Evolutionary conservation across 2,113 vertebrate genomes (phyloP).

Genomic region (Pluvianellus socialis): DNA sequence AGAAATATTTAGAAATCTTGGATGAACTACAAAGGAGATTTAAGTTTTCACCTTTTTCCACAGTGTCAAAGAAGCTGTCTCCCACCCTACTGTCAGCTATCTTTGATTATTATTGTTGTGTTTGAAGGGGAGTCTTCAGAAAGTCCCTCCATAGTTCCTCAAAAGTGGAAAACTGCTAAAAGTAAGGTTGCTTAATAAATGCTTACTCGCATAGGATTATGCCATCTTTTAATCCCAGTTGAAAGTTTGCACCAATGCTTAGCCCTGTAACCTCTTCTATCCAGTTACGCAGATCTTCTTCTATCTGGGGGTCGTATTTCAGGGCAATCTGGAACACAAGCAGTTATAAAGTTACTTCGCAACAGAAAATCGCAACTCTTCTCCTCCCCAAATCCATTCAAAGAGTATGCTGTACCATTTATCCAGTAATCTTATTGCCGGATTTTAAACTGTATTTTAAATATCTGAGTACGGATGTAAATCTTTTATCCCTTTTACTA

Average conservation of each 20-base stretch:
- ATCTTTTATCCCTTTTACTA: not conserved
- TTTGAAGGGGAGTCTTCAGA: not conserved
- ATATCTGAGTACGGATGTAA: not conserved
- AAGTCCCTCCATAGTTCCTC: not conserved
- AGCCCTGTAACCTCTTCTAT: slow-evolving; percentile 94
- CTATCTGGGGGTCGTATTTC: slow-evolving; percentile 92
- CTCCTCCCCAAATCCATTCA: not conserved
- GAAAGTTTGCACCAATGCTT: slow-evolving; percentile 92
- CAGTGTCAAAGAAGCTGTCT: not conserved
- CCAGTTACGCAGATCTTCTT: slow-evolving; percentile 95
- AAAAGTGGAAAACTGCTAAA: not conserved
- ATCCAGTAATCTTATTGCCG: not conserved
- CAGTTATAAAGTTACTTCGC: not conserved
- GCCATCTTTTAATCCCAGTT: slow-evolving; percentile 94
- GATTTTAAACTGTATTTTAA: not conserved
- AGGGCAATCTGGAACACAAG: slow-evolving; percentile 87
- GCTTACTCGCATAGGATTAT: slow-evolving; percentile 97
- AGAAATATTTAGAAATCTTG: not conserved
- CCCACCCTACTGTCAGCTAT: not conserved
- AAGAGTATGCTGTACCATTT: not conserved
- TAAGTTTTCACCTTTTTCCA: not conserved
- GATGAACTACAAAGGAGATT: not conserved
- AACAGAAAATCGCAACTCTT: not conserved
- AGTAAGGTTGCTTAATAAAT: not conserved
- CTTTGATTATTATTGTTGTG: not conserved